phyloP scores from a whole-genome alignment of 2,113 vertebrate genomes.

The Ancistrus triradiatus region DNA sequence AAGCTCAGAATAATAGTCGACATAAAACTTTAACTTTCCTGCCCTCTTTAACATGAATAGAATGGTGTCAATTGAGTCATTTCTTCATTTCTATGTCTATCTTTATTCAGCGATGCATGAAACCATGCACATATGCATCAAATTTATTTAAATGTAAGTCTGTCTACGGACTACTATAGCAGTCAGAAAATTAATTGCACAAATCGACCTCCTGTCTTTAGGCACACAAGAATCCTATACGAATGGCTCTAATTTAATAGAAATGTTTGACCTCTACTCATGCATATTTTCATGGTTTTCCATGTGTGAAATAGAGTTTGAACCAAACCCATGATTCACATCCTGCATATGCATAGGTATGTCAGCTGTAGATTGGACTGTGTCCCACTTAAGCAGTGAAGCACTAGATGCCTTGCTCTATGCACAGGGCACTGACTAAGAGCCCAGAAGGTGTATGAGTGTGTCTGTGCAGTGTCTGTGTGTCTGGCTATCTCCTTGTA shows the following conservation, averaged over 20 bases:
- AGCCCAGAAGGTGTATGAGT: neutral
- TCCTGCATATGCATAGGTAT: slow-evolving; percentile 6
- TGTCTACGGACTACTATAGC: neutral
- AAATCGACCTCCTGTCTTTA: slow-evolving; percentile 1
- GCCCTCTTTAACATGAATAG: neutral
- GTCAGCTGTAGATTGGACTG: slow-evolving; percentile 20
- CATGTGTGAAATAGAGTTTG: slow-evolving; percentile 23
- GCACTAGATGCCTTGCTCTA: slow-evolving; percentile 13
- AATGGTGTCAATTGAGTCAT: neutral
- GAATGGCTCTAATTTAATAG: slow-evolving; percentile 1
- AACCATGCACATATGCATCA: no score
- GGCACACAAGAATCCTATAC: neutral
- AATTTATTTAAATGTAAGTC: neutral
- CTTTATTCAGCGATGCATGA: slow-evolving; percentile 5
- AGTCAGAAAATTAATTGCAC: neutral
- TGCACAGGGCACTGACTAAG: slow-evolving; percentile 14
- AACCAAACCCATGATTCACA: slow-evolving; percentile 25
- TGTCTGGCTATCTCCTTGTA: neutral
- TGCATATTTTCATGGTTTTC: neutral
- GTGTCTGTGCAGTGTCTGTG: slow-evolving; percentile 1
- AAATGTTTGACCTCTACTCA: no score
- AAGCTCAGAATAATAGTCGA: no score
- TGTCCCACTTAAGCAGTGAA: slow-evolving; percentile 35
- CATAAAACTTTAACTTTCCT: neutral
- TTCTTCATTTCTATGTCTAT: neutral